A percentile compares a stretch with the other conserved stretches of the same genome.
Conservation (phyloP, 2,888 invertebrate genomes). For the Mantis religiosa region DNA sequence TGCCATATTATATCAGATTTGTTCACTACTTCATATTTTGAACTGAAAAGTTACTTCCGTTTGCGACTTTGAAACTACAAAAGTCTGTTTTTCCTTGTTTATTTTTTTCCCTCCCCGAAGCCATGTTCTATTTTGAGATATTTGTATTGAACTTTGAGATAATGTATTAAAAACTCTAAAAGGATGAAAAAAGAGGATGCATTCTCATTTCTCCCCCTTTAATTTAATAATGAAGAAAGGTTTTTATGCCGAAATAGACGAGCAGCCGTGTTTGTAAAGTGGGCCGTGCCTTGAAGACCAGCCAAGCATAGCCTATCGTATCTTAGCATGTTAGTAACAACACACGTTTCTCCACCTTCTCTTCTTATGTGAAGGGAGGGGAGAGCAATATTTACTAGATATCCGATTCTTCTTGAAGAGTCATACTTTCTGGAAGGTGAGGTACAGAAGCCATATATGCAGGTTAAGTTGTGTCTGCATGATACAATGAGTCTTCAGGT, state of each 20-base stretch:
- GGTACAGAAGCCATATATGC: background rate
- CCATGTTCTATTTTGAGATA: background rate
- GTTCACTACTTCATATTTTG: no score
- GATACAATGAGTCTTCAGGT: no score
- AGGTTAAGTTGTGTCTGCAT: background rate
- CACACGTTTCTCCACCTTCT: background rate
- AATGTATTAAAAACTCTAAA: background rate
- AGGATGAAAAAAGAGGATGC: background rate
- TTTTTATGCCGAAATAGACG: background rate
- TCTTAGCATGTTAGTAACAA: background rate
- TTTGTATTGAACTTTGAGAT: background rate
- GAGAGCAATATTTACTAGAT: background rate
- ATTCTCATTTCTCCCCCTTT: constrained; percentile 9
- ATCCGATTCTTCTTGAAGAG: background rate
- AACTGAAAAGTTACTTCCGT: no score
- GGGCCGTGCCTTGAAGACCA: background rate
- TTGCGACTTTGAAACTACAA: no score
- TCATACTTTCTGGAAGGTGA: background rate
- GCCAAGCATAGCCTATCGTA: background rate
- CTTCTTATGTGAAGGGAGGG: background rate
- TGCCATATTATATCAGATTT: no score
- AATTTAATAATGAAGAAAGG: constrained; percentile 27
- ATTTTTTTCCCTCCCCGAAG: background rate
- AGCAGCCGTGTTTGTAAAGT: constrained; percentile 11
- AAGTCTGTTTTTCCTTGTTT: background rate